phyloP scores from a whole-genome alignment of 2,797 vertebrate species.

The Pristis pectinata region DNA sequence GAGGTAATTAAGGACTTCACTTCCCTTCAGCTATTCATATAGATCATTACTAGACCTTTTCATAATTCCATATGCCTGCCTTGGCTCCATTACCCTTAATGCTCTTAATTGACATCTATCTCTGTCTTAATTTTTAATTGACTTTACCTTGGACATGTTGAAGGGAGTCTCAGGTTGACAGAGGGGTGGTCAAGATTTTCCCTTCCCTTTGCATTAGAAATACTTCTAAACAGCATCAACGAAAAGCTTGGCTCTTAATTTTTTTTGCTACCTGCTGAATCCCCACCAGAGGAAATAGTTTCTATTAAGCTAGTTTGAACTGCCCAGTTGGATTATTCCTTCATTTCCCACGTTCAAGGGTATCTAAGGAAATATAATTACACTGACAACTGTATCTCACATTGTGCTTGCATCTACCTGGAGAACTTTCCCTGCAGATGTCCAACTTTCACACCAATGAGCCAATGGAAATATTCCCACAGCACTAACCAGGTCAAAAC shows the following conservation, averaged over 20 bases:
- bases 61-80: no score
- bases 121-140: not conserved
- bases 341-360: not conserved
- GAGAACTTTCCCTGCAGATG: not conserved
- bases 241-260: not conserved
- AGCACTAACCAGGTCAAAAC: not conserved
- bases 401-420: not conserved
- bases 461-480: not conserved
- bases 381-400: not conserved
- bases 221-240: not conserved
- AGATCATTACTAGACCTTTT: not conserved
- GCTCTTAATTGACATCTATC: no score
- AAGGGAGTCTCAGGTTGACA: no score
- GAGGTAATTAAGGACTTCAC: not conserved
- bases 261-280: not conserved
- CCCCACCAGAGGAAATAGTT: not conserved
- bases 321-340: not conserved
- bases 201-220: not conserved
- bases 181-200: not conserved
- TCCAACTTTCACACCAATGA: not conserved
- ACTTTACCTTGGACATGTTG: no score
- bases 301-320: no score
- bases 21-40: not conserved
- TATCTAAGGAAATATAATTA: not conserved
- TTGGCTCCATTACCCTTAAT: not conserved